Conservation (phyloP, 2,888 invertebrate species). For the Hemithea aestivaria region DNA sequence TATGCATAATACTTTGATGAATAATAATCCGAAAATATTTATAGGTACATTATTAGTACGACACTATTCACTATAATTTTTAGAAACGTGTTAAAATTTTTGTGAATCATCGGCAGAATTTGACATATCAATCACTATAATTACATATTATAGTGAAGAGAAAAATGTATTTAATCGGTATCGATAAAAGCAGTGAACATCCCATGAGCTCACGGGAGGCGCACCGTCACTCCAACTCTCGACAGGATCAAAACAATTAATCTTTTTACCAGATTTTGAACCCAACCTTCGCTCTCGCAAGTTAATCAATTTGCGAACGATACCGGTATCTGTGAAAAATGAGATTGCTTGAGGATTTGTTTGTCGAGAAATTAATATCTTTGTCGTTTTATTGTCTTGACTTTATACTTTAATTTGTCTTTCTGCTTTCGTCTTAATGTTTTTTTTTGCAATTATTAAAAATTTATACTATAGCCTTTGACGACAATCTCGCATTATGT, state of each 20-base stretch:
- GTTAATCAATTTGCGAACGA: slow-evolving; percentile 68
- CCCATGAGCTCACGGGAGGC: slow-evolving; percentile 29
- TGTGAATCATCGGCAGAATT: no score
- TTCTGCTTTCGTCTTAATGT: slow-evolving; percentile 7
- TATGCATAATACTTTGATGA: no score
- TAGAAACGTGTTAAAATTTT: no score
- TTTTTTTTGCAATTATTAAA: background rate
- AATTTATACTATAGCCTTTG: background rate
- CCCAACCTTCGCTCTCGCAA: slow-evolving; percentile 51
- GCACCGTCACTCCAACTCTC: slow-evolving; percentile 36
- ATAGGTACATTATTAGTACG: no score
- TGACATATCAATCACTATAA: no score
- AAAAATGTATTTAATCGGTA: slow-evolving; percentile 26
- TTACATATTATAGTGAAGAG: slow-evolving; percentile 28
- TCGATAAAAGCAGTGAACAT: slow-evolving; percentile 31
- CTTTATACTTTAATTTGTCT: slow-evolving; percentile 1
- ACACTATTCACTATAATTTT: no score
- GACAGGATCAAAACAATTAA: slow-evolving; percentile 70
- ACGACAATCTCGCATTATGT: no score
- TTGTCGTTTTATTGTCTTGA: slow-evolving; percentile 9
- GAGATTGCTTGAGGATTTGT: slow-evolving; percentile 37
- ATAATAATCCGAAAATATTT: no score
- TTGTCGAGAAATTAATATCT: slow-evolving; percentile 29
- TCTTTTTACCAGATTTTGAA: slow-evolving; percentile 60
- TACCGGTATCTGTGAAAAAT: slow-evolving; percentile 41